phyloP scores from a whole-genome alignment of 1,140 invertebrate species.

The Aphidius gifuensis region DNA sequence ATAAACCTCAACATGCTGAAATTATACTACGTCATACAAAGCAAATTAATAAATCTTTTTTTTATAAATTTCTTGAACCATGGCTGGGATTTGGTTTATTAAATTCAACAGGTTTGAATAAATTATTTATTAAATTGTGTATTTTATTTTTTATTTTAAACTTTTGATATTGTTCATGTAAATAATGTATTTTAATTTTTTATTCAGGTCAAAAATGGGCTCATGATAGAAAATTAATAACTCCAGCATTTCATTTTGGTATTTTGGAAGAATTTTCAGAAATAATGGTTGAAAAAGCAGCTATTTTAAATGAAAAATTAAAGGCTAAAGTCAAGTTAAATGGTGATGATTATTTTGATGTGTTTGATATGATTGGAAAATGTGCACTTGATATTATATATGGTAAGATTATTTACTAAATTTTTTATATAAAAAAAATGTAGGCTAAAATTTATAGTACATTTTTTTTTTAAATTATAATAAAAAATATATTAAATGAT shows the following conservation, averaged over 20 bases:
- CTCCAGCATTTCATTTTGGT: conserved; percentile 82
- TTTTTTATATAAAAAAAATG: too few species aligned
- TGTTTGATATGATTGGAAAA: conserved; percentile 63
- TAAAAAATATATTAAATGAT: too few species aligned
- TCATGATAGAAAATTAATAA: conserved; percentile 70
- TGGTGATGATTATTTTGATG: conserved; percentile 53
- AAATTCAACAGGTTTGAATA: conserved; percentile 58
- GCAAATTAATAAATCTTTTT: conserved; percentile 63
- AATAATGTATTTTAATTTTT: not conserved
- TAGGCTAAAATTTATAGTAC: not conserved
- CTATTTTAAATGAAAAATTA: conserved; percentile 56
- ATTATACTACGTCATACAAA: conserved; percentile 46
- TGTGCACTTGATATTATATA: conserved; percentile 75
- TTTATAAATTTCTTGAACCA: conserved; percentile 63
- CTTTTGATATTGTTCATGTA: not conserved
- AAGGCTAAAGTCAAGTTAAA: conserved; percentile 38
- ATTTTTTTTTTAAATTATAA: not conserved
- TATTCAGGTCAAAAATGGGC: conserved; percentile 68
- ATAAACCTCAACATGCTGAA: conserved; percentile 23
- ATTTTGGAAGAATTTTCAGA: conserved; percentile 73
- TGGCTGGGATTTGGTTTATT: conserved; percentile 70
- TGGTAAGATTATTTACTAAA: conserved; percentile 33
- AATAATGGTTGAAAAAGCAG: conserved; percentile 72
- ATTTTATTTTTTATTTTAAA: not conserved
- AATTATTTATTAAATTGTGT: conserved; percentile 2